Base-by-base conservation (phyloP, 2,888 invertebrate species). In the Latheticus oryzae region DNA sequence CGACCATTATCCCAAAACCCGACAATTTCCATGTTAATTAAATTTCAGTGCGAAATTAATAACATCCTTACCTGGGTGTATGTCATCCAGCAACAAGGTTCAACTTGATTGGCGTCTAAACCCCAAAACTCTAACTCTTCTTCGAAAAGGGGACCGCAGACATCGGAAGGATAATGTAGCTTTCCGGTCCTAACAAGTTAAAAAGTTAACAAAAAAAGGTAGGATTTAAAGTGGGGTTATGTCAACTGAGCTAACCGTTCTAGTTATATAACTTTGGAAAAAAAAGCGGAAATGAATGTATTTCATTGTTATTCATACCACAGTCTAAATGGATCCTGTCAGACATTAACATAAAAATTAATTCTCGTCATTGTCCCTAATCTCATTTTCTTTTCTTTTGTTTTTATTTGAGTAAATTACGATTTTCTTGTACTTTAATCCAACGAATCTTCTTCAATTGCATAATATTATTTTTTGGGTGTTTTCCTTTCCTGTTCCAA, bases 31-130 rank as follows among this genome's bases (percentile, higher is more conserved):
- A 23, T 33, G 52, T 42, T 52, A 52, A 52, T 52, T 52, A 52
- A 40, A 52, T 52, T 42, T 28, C 35, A 5, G 48, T 11, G 9
- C 11, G 33, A 47, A 45, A 45, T 48, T 48, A 35, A 24, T 48
- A 48, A 35, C 16, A 33, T 45, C 40, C 52, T 73, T 76, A 93
- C 93, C 91, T 91, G 88, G 58, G 94, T 93, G 73, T 99, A 99
- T 4, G 98, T 99, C 97, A 98, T 98, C 98, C 99, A 99, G 80
- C 99, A 99, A 80, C 98, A 99, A 2, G 98, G 98, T 78, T 98
- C 97, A 72, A 98, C 97, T 82, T 99, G 98, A 83, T 99, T 99
- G 23, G 98, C 94, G 78, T 99, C 98, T 67, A 99, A 85, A 7
- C 98, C 98, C 98, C 98, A 98, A 80, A 97, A 99, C 81, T 98